Conservation (phyloP, 1,140 invertebrate genomes). For the Polyergus mexicanus region DNA sequence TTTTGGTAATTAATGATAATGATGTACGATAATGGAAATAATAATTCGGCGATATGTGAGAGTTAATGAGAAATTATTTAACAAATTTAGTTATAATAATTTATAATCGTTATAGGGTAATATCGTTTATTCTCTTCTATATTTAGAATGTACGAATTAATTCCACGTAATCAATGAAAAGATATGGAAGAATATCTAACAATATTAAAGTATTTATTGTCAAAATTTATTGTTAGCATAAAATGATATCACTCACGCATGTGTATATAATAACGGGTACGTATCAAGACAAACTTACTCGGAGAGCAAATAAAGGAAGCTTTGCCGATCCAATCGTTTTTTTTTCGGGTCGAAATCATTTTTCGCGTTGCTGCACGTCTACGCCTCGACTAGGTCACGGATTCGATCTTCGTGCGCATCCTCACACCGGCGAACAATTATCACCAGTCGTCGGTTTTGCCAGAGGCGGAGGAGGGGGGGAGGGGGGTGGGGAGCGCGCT, state of each 20-base stretch:
- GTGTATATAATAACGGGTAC: background rate
- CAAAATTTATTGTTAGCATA: background rate
- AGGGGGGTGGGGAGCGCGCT: too few species aligned
- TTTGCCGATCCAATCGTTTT: slow-evolving; percentile 53
- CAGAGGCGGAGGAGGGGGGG: too few species aligned
- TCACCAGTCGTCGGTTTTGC: slow-evolving; percentile 48
- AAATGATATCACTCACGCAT: background rate
- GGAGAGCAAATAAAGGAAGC: background rate
- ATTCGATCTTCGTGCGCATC: slow-evolving; percentile 55
- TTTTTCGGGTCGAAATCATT: slow-evolving; percentile 38
- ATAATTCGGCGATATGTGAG: slow-evolving; percentile 34
- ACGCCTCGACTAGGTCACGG: slow-evolving; percentile 25
- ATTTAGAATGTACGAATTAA: background rate
- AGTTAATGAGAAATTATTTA: slow-evolving; percentile 59
- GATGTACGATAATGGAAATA: slow-evolving; percentile 57
- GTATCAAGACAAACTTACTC: background rate
- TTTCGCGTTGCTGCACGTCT: slow-evolving; percentile 38
- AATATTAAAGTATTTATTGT: background rate
- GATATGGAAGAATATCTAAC: background rate
- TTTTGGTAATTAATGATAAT: slow-evolving; percentile 61
- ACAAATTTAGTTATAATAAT: slow-evolving; percentile 51
- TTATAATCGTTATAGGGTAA: slow-evolving; percentile 40
- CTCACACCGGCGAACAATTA: slow-evolving; percentile 60
- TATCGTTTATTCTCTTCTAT: slow-evolving; percentile 1
- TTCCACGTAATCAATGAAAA: background rate